Evolutionary conservation across 2,888 invertebrate species (phyloP).

Genomic region (Rhagium mordax): DNA sequence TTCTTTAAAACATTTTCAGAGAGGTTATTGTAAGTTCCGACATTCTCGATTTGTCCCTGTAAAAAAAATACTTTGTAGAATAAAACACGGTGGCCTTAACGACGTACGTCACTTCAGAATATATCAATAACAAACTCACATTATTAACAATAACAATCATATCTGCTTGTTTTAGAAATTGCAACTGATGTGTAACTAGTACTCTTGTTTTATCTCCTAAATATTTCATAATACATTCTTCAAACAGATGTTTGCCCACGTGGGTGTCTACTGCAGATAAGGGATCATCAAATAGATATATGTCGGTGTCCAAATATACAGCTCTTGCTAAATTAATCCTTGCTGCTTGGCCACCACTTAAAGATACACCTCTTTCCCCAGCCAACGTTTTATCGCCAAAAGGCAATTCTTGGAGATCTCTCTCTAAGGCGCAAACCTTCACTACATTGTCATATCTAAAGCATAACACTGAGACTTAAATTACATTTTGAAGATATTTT

Average conservation of each 20-base stretch:
- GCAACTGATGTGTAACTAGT: conserved; percentile 90
- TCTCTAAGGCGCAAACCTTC: conserved; percentile 75
- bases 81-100: not conserved
- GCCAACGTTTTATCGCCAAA: conserved; percentile 83
- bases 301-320: conserved; percentile 82
- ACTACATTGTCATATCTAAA: conserved; percentile 67
- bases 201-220: conserved; percentile 78
- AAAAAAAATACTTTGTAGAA: conserved; percentile 31
- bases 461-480: not conserved
- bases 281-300: conserved; percentile 87
- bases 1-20: conserved; percentile 68
- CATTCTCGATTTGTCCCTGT: conserved; percentile 76
- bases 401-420: conserved; percentile 81
- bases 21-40: conserved; percentile 74
- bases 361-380: conserved; percentile 84
- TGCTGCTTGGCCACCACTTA: conserved; percentile 83
- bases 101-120: not conserved
- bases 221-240: conserved; percentile 78
- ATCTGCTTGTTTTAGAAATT: conserved; percentile 80
- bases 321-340: conserved; percentile 84
- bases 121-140: conserved; percentile 68
- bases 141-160: conserved; percentile 78
- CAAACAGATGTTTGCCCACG: conserved; percentile 82
- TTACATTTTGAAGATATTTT: not conserved
- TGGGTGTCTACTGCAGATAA: conserved; percentile 85